Base-by-base conservation (phyloP, 2,113 vertebrate species). In the Colossoma macropomum region DNA sequence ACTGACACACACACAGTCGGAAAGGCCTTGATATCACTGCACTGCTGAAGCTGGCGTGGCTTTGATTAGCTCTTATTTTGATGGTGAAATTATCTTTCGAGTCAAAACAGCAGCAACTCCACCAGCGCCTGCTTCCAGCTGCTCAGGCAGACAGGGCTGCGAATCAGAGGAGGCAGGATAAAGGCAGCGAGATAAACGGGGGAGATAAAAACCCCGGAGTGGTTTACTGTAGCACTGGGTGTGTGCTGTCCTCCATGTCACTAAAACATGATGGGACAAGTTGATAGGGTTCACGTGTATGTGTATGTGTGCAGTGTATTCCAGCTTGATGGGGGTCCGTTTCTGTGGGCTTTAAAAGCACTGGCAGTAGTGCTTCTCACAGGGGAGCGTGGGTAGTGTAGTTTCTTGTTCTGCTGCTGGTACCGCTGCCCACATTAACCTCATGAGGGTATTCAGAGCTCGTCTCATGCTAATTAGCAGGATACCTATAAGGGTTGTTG, bases 61-160 rank as follows among this genome's bases (percentile, higher is more conserved):
- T 81, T 69, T 86, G 82, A 86, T 86, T 86, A 86, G 69, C 78
- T 32, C 56, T 83, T 86, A 82, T 86, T 86, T 83, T 83, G 23
- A 63, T 68, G 41, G n/a, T 59, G 16, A 54, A 84, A 79, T 63
- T 34, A 79, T 66, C 21, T 56, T 75, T 10, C 19, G 52, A 68
- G 79, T 81, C 73, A 81, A 76, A 72, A 79, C 66, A 85, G 38
- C 34, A 38, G 65, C 75, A 34, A 27, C 48, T 38, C 73, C 8
- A 23, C 12, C 73, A 56, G 59, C 16, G 56, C 54, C 50, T 38
- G 56, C 74, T 34, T 38, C 17, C 52, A 56, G 50, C 50, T 7
- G 17, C 48, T 56, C 28, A 75, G 28, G 54, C 73, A 75, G 11
- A 75, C 11, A 75, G 19, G 38, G 1, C 66, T 32, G 28, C 34